phyloP scores from a whole-genome alignment of 2,888 invertebrate genomes.

The Euphydryas editha region DNA sequence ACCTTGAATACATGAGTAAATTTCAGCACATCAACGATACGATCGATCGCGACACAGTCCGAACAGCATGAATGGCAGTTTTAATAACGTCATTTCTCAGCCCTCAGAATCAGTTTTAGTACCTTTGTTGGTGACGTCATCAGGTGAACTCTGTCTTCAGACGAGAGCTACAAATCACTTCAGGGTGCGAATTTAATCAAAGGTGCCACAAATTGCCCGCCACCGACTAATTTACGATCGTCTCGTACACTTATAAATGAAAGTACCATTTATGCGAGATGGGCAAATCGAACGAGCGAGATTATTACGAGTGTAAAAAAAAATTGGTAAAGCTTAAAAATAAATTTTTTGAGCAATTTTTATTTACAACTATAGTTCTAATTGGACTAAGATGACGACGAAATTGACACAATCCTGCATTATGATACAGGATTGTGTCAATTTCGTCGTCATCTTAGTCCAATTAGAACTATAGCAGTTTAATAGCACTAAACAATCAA shows the following conservation, averaged over 20 bases:
- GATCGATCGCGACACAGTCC: too few relatives aligned
- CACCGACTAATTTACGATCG: constrained; percentile 48
- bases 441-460: too few relatives aligned
- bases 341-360: background rate
- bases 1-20: too few relatives aligned
- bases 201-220: constrained; percentile 50
- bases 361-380: background rate
- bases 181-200: constrained; percentile 52
- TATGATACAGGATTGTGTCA: too few relatives aligned
- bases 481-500: too few relatives aligned
- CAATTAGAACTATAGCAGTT: too few relatives aligned
- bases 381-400: too few relatives aligned
- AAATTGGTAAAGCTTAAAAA: background rate
- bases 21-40: too few relatives aligned
- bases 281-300: background rate
- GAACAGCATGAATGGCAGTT: background rate
- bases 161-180: constrained; percentile 47
- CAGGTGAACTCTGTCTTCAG: background rate
- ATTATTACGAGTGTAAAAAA: background rate
- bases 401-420: too few relatives aligned
- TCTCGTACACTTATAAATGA: constrained; percentile 23
- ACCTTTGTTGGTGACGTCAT: background rate
- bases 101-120: background rate
- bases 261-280: constrained; percentile 24
- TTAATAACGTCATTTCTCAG: background rate